A percentile compares a stretch with the other conserved stretches of the same genome.
These are phyloP conservation scores for Eleginops maclovinus DNA, from an alignment of 2,113 vertebrate species.

Conservation along the genomic window DNA sequence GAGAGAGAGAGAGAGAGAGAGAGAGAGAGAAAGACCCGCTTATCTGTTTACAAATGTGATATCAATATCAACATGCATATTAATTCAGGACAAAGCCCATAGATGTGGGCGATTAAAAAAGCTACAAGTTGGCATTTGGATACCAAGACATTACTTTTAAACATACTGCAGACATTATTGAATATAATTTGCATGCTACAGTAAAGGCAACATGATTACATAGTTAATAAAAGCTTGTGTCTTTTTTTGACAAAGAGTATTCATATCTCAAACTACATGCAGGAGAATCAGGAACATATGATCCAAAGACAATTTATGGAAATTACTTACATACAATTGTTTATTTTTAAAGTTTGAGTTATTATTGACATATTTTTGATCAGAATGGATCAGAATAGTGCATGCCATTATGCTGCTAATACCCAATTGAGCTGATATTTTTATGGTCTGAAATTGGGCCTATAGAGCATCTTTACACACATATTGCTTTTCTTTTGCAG, in stretches of 20 bases:
- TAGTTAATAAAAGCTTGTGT: not conserved
- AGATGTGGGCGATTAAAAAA: not conserved
- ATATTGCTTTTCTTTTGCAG: not conserved
- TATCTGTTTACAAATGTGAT: constrained; percentile 68
- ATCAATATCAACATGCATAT: constrained; percentile 57
- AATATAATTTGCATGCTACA: not conserved
- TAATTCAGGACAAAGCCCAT: constrained; percentile 16
- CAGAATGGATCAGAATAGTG: constrained; percentile 1
- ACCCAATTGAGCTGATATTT: not conserved
- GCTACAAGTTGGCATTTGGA: constrained; percentile 13
- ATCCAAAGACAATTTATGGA: not conserved
- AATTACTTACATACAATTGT: not conserved
- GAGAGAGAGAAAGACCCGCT: constrained; percentile 50
- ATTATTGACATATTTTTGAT: not conserved
- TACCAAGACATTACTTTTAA: constrained; percentile 2
- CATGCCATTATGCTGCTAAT: not conserved
- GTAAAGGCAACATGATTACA: not conserved
- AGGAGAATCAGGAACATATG: not conserved
- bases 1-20: too few species aligned
- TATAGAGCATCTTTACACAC: not conserved
- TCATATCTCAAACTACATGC: not conserved
- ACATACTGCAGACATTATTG: not conserved
- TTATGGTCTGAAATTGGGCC: constrained; percentile 10
- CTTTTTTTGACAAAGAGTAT: not conserved
- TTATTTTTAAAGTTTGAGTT: not conserved